A percentile compares a stretch with the other conserved stretches of the same genome.
Conservation (phyloP, 2,113 vertebrate species). For the Ailuropoda melanoleuca region DNA sequence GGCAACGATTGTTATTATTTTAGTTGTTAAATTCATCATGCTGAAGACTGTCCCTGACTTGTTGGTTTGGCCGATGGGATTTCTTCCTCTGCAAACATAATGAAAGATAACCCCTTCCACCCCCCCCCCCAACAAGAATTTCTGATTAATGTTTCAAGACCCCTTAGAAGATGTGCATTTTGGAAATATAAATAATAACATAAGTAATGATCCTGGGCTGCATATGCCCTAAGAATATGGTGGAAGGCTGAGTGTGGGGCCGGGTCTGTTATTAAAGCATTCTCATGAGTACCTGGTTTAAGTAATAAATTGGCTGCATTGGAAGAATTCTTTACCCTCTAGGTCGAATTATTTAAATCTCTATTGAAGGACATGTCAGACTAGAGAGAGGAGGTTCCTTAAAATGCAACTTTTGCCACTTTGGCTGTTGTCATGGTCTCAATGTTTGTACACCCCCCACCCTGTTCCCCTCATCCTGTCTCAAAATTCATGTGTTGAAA, state of each 20-base stretch:
- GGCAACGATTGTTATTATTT: background rate
- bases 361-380: background rate
- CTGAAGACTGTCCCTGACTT: background rate
- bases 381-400: background rate
- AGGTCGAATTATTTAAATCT: background rate
- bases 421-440: background rate
- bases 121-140: background rate
- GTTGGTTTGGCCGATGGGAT: background rate
- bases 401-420: background rate
- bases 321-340: background rate
- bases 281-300: background rate
- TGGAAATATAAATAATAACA: background rate
- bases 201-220: background rate
- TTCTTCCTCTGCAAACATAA: background rate
- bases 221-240: background rate
- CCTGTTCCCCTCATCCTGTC: background rate
- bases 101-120: background rate
- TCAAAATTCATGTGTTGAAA: background rate
- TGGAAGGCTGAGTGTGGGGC: background rate
- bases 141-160: background rate
- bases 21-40: background rate
- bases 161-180: background rate
- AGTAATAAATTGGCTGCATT: background rate
- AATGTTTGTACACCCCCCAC: background rate
- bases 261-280: background rate